Conservation (phyloP, 37 sponge, comb jelly and placozoan species). For the Axinella damicornis region DNA sequence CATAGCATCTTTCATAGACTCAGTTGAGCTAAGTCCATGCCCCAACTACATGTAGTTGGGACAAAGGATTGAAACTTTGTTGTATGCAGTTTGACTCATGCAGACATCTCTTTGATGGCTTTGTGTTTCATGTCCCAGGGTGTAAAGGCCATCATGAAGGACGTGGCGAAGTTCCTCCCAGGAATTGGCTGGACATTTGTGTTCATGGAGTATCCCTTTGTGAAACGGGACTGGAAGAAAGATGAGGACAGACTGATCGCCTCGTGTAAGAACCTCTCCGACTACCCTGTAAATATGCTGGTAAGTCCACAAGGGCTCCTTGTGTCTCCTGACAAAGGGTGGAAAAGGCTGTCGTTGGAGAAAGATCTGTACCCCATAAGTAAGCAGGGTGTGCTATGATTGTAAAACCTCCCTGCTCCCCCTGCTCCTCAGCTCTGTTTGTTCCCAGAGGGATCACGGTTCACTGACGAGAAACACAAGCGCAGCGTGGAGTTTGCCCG, state of each 20-base stretch:
- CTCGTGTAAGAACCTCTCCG: constrained; percentile 59
- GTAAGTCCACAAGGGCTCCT: too few species aligned
- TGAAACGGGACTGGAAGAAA: constrained; percentile 79
- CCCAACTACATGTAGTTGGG: too few species aligned
- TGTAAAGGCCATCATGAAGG: constrained; percentile 85
- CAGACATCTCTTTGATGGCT: too few species aligned
- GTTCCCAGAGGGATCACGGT: constrained; percentile 93
- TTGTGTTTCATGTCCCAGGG: constrained; percentile 61
- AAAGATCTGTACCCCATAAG: too few species aligned
- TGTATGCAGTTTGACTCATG: too few species aligned
- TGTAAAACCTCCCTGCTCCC: too few species aligned
- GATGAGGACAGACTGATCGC: constrained; percentile 66
- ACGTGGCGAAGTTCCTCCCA: constrained; percentile 85
- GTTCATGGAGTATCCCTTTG: constrained; percentile 87
- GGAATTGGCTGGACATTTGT: constrained; percentile 91
- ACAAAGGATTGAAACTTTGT: too few species aligned
- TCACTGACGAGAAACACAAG: constrained; percentile 86
- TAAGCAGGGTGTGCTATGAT: too few species aligned
- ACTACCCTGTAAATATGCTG: constrained; percentile 82
- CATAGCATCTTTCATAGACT: too few species aligned
- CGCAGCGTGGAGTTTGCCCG: constrained; percentile 70
- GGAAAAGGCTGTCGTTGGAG: too few species aligned
- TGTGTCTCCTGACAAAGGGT: too few species aligned
- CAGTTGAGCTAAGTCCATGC: too few species aligned
- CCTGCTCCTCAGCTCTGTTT: constrained; percentile 66